Base-by-base conservation (phyloP, 2,797 vertebrate species). In the Potorous gilbertii region DNA sequence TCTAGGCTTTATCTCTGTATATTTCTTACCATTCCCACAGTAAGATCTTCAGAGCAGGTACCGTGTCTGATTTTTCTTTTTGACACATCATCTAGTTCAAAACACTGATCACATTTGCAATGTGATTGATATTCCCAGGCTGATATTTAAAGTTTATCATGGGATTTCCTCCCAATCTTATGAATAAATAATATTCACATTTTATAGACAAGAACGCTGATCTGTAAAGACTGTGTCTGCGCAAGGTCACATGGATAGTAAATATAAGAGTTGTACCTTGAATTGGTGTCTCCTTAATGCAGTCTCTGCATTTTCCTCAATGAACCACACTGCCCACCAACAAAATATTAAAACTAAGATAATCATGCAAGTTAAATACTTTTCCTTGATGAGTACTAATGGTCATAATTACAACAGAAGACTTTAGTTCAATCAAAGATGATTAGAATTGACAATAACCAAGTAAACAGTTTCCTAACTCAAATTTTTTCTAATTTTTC, bases 401-500 rank as follows among this genome's bases (percentile, higher is more conserved):
- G 93, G 59, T 90, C 95, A 92, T 97, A 97, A 98, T 94, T 96
- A 97, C 93, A 94, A 94, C 93, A 95, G 96, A 95, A 97, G 90
- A 96, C 93, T 97, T 96, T 97, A 97, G 97, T 96, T 96, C 96
- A 96, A 95, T 97, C 94, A 97, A 95, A 97, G 93, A 56, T 91
- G 66, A 94, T 97, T 97, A 96, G 95, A 96, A 96, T 81, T 96
- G 97, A 97, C 96, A 96, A 93, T 89, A 94, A 92, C 93, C 94
- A 96, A 96, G 96, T 95, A 96, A 97, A 97, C 96, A 96, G 81
- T 93, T 95, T 96, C 96, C 97, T n/a, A 40, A 66, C 89, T 97
- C 74, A 74, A 95, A 90, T 94, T 98, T 94, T 93, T 52, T 54
- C 57, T 3, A 34, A 94, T 93, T 31, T 46, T 46, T 46, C 21